Evolutionary conservation across 1,140 invertebrate species (phyloP).

Genomic region (Zaprionus gabonicus): DNA sequence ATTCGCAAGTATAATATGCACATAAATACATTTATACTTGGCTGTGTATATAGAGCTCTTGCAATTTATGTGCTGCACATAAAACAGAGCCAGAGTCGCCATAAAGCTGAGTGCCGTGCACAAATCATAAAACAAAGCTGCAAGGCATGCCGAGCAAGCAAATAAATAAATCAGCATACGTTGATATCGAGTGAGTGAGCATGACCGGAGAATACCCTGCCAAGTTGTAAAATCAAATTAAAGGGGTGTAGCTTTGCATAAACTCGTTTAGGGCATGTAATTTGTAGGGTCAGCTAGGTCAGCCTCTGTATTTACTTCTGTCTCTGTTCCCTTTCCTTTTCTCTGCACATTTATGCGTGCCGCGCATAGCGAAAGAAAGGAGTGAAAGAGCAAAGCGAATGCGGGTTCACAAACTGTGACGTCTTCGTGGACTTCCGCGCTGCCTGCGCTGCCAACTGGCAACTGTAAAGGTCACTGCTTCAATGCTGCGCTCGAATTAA

Average conservation of each 20-base stretch:
- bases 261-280: not conserved
- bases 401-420: conserved; percentile 65
- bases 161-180: conserved; percentile 15
- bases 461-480: conserved; percentile 61
- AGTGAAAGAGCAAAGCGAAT: not conserved
- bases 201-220: conserved; percentile 11
- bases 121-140: conserved; percentile 44
- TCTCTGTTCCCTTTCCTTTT: not conserved
- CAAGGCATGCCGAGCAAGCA: conserved; percentile 1
- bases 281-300: not conserved
- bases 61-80: conserved; percentile 46
- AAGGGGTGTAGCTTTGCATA: not conserved
- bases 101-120: conserved; percentile 39
- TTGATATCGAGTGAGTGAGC: not conserved
- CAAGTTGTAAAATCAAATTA: not conserved
- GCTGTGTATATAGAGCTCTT: not conserved
- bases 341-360: not conserved
- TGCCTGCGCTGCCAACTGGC: not conserved
- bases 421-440: conserved; percentile 66
- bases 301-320: not conserved
- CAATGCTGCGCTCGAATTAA: conserved; percentile 57
- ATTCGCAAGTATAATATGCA: not conserved
- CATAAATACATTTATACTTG: not conserved
- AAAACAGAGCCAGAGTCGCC: conserved; percentile 34
- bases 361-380: conserved; percentile 16